Evolutionary conservation across 1,140 invertebrate species (phyloP).

Genomic region (Ericerus pela): DNA sequence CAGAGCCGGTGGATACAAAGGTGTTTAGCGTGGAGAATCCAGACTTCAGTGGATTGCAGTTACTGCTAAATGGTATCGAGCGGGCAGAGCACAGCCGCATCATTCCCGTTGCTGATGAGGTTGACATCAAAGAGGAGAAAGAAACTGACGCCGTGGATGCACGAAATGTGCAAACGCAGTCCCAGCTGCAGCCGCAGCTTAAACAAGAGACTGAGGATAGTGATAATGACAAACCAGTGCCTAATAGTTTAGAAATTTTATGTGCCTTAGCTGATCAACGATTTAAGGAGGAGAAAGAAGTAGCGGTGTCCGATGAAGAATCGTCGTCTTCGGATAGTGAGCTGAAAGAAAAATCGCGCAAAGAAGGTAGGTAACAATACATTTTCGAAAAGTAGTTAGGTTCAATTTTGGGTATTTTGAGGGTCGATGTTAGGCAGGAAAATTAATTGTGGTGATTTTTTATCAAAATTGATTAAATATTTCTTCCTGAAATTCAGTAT

Average conservation of each 20-base stretch:
- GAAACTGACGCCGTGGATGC: conserved; percentile 16
- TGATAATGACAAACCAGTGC: neutral
- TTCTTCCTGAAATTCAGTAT: too few relatives aligned
- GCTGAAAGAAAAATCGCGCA: too few relatives aligned
- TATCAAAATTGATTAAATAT: too few relatives aligned
- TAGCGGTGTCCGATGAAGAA: too few relatives aligned
- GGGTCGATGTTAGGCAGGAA: too few relatives aligned
- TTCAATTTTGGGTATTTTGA: too few relatives aligned
- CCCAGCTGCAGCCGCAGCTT: neutral
- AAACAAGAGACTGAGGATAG: neutral
- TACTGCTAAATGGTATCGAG: conserved; percentile 65
- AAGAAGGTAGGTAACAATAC: too few relatives aligned
- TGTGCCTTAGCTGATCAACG: conserved; percentile 73
- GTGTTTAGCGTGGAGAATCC: too few relatives aligned
- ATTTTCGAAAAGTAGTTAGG: too few relatives aligned
- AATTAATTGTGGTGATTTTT: too few relatives aligned
- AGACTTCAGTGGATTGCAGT: conserved; percentile 61
- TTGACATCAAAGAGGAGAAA: conserved; percentile 42
- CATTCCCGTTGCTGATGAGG: conserved; percentile 42
- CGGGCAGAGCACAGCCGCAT: conserved; percentile 40
- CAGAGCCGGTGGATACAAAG: conserved; percentile 32
- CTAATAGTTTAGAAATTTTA: conserved; percentile 59
- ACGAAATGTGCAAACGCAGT: neutral
- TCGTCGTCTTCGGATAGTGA: too few relatives aligned
- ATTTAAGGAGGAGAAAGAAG: conserved; percentile 54